Percentiles rank a stretch among this genome's conserved stretches.
Evolutionary conservation across 1,140 invertebrate genomes (phyloP).

Genomic region (Triops longicaudatus): DNA sequence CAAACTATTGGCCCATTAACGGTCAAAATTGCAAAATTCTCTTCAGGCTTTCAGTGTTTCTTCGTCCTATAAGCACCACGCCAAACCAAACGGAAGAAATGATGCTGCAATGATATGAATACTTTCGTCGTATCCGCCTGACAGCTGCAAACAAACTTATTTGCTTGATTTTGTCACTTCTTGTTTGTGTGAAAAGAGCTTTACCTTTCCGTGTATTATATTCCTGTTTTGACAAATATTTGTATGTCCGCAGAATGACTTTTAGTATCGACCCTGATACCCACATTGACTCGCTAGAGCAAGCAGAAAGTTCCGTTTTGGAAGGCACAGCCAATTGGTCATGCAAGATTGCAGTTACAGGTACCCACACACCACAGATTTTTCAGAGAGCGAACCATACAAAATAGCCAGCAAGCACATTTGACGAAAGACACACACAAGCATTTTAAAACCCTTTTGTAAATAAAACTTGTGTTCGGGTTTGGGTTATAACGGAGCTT

Average conservation of each 20-base stretch:
- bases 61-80: neutral
- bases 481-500: neutral
- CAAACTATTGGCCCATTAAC: neutral
- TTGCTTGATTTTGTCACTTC: neutral
- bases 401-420: neutral
- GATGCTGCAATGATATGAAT: too few relatives aligned
- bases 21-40: neutral
- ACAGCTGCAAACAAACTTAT: neutral
- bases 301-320: constrained; percentile 92
- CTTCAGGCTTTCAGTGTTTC: neutral
- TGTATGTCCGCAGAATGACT: constrained; percentile 66
- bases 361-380: constrained; percentile 46
- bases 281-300: constrained; percentile 96
- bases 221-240: constrained; percentile 21
- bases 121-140: too few relatives aligned
- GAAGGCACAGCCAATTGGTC: constrained; percentile 99
- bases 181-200: constrained; percentile 13
- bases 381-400: neutral
- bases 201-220: constrained; percentile 21
- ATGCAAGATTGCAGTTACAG: constrained; percentile 98
- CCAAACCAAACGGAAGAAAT: neutral
- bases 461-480: neutral
- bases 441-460: neutral
- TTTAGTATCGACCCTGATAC: constrained; percentile 97
- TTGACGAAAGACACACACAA: neutral